Conservation (phyloP, 2,113 vertebrate species). For the Sapajus apella region DNA sequence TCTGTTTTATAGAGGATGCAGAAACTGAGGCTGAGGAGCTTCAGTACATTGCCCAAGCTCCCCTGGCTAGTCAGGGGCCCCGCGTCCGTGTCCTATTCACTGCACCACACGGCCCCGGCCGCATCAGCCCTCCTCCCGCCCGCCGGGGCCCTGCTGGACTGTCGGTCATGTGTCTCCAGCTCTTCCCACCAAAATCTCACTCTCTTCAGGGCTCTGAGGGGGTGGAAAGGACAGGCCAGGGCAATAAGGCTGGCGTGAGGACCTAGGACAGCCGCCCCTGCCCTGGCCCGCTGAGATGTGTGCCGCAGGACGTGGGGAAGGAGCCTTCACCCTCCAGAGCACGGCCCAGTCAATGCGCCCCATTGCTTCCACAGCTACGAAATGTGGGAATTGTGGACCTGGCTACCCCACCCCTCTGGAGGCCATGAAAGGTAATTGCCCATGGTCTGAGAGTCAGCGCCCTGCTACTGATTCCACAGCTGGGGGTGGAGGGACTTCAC, state of each 20-base stretch:
- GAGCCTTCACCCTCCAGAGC: neutral
- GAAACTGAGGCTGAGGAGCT: neutral
- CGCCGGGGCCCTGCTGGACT: neutral
- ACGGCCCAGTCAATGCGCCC: too few species aligned
- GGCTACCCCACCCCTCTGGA: constrained; percentile 91
- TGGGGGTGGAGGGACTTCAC: neutral
- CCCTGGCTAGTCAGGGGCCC: neutral
- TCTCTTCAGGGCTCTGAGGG: neutral
- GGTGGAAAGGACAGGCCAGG: accelerated
- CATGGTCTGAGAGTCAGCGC: accelerated
- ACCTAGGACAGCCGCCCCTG: neutral
- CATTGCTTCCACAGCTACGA: constrained; percentile 77
- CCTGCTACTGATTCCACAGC: neutral
- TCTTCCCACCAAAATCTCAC: neutral
- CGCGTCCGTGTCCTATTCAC: neutral
- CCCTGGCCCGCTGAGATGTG: neutral
- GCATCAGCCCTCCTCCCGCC: too few species aligned
- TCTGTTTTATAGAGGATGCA: neutral
- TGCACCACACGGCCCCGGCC: too few species aligned
- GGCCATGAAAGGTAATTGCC: constrained; percentile 93
- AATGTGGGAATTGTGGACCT: constrained; percentile 90
- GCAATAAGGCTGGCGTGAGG: neutral
- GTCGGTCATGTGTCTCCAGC: neutral
- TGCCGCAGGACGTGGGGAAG: accelerated
- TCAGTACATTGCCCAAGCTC: neutral